These are phyloP conservation scores for Sinocyclocheilus anophthalmus DNA, from an alignment of 2,113 vertebrate genomes.

Conservation along the genomic window DNA sequence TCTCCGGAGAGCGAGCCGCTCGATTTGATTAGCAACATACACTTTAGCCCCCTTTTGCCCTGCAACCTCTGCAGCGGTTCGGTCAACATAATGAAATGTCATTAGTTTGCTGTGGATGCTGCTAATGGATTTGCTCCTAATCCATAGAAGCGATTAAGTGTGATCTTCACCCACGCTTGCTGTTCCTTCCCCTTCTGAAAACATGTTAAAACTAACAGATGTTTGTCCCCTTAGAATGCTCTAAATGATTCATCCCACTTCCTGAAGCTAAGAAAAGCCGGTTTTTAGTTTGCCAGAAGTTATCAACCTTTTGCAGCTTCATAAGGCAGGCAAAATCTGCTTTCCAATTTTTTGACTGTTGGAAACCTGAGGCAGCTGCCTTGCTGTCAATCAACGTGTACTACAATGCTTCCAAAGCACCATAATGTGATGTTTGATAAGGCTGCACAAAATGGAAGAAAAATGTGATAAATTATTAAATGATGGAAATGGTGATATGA, in stretches of 20 bases:
- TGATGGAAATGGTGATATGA: not conserved
- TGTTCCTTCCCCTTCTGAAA: not conserved
- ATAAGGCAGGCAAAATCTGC: slow-evolving; percentile 7
- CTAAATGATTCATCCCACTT: slow-evolving; percentile 17
- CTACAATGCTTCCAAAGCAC: not conserved
- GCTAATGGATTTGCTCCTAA: slow-evolving; percentile 33
- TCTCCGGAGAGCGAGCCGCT: slow-evolving; percentile 18
- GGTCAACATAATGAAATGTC: slow-evolving; percentile 46
- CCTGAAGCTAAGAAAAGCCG: slow-evolving; percentile 9
- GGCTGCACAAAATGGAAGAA: not conserved
- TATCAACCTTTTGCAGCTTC: slow-evolving; percentile 9
- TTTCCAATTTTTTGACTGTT: not conserved
- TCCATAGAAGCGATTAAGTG: slow-evolving; percentile 28
- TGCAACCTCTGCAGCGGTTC: slow-evolving; percentile 20
- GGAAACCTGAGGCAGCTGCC: not conserved
- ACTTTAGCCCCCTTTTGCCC: slow-evolving; percentile 20
- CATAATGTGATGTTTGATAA: not conserved
- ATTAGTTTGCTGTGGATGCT: not conserved
- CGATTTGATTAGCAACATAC: slow-evolving; percentile 50
- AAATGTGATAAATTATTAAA: not conserved
- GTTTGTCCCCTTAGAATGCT: slow-evolving; percentile 5
- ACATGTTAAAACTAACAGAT: not conserved
- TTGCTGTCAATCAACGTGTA: not conserved
- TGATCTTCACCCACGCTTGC: slow-evolving; percentile 14
- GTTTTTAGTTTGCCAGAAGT: slow-evolving; percentile 3